phyloP scores from a whole-genome alignment of 2,113 vertebrate species.

The Melanerpes formicivorus region DNA sequence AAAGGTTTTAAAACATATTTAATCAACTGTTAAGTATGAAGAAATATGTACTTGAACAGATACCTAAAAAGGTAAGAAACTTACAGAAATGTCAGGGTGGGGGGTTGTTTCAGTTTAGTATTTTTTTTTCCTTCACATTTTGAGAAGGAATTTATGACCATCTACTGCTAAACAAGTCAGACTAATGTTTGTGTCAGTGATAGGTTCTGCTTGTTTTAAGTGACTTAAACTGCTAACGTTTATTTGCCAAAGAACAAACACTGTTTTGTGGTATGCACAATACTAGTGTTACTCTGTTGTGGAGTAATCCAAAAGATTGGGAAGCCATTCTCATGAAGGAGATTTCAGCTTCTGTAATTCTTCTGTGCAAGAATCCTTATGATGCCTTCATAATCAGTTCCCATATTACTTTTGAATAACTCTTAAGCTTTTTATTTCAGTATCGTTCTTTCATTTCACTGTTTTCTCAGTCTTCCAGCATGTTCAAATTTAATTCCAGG shows the following conservation, averaged over 20 bases:
- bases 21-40: background rate
- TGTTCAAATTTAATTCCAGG: background rate
- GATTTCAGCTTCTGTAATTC: background rate
- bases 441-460: background rate
- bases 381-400: background rate
- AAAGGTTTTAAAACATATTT: background rate
- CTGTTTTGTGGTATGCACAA: background rate
- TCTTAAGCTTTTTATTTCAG: background rate
- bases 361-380: background rate
- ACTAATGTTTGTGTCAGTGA: background rate
- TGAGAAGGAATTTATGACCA: background rate
- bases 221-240: background rate
- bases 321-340: background rate
- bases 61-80: background rate
- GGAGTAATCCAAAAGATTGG: background rate
- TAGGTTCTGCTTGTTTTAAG: background rate
- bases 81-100: background rate
- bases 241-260: background rate
- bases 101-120: background rate
- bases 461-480: background rate
- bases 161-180: background rate
- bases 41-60: background rate
- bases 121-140: rapidly evolving
- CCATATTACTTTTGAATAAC: background rate
- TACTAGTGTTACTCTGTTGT: background rate